Evolutionary conservation across 1,140 invertebrate genomes (phyloP).

Genomic region (Lucilia cuprina): DNA sequence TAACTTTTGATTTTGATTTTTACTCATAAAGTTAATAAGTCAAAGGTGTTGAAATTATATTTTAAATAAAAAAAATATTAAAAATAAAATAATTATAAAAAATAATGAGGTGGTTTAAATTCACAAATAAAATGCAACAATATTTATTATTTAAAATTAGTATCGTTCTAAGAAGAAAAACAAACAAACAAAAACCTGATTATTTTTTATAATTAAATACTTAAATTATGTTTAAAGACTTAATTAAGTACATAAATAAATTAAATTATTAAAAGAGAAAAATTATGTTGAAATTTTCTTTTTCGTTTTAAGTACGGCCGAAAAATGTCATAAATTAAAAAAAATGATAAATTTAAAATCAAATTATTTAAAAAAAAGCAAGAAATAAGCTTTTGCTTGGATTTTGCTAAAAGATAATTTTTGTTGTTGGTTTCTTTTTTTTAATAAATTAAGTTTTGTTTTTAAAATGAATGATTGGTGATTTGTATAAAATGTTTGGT

Average conservation of each 20-base stretch:
- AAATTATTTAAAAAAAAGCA: too few species aligned
- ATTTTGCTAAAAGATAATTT: too few species aligned
- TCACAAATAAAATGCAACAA: conserved; percentile 7
- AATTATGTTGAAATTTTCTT: background rate
- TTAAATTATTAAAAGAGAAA: background rate
- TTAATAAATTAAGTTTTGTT: background rate
- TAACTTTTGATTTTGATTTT: background rate
- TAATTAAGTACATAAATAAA: conserved; percentile 16
- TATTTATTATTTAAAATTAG: background rate
- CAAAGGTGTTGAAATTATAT: background rate
- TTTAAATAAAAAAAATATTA: background rate
- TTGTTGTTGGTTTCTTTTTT: background rate
- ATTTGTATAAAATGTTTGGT: too few species aligned
- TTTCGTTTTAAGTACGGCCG: background rate
- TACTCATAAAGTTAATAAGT: background rate
- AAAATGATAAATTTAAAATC: background rate
- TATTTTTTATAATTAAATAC: conserved; percentile 5
- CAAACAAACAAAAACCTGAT: background rate
- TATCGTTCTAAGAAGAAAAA: background rate
- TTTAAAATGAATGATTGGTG: too few species aligned
- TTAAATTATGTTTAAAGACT: background rate
- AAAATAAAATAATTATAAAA: too few species aligned
- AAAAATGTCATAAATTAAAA: background rate
- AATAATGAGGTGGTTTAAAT: background rate
- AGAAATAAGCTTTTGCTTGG: too few species aligned